A percentile compares a stretch with the other conserved stretches of the same genome.
These are phyloP conservation scores for Trididemnum clinides DNA, from an alignment of 23 tunicate genomes.

Conservation along the genomic window DNA sequence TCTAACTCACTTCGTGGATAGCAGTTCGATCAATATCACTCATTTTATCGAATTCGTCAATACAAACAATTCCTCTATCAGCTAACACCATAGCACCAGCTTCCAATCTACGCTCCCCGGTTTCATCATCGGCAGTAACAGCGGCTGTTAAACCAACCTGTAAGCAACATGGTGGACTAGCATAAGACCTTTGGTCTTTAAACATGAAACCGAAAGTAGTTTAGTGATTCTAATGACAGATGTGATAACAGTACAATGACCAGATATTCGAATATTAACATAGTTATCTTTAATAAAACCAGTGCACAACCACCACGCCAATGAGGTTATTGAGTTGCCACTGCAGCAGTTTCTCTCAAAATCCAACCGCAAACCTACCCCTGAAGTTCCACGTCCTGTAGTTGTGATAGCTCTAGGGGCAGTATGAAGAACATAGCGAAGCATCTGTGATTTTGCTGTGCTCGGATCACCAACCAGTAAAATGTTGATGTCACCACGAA, in stretches of 20 bases:
- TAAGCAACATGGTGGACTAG: no score
- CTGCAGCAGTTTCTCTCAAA: no score
- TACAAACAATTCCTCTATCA: slow-evolving; percentile 98
- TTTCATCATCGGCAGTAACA: slow-evolving; percentile 97
- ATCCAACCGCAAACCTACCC: no score
- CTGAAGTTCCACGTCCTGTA: slow-evolving; percentile 97
- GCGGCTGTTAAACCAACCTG: slow-evolving; percentile 98
- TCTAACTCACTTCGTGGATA: slow-evolving; percentile 94
- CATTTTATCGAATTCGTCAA: slow-evolving; percentile 99
- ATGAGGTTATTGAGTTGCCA: no score
- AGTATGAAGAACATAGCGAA: slow-evolving; percentile 86
- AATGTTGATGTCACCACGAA: slow-evolving; percentile 96
- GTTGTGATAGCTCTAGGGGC: slow-evolving; percentile 96
- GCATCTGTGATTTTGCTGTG: slow-evolving; percentile 97
- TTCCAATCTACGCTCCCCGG: slow-evolving; percentile 92
- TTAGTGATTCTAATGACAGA: no score
- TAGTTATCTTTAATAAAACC: no score
- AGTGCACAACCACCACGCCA: no score
- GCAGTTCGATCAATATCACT: slow-evolving; percentile 95
- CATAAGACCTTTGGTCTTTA: no score
- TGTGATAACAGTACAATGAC: no score
- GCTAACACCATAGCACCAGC: slow-evolving; percentile 99
- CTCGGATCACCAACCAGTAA: slow-evolving; percentile 94
- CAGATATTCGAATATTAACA: no score
- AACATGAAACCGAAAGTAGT: no score